A percentile compares a stretch with the other conserved stretches of the same genome.
Evolutionary conservation across 1,140 invertebrate species (phyloP).

Genomic region (Littorina saxatilis): DNA sequence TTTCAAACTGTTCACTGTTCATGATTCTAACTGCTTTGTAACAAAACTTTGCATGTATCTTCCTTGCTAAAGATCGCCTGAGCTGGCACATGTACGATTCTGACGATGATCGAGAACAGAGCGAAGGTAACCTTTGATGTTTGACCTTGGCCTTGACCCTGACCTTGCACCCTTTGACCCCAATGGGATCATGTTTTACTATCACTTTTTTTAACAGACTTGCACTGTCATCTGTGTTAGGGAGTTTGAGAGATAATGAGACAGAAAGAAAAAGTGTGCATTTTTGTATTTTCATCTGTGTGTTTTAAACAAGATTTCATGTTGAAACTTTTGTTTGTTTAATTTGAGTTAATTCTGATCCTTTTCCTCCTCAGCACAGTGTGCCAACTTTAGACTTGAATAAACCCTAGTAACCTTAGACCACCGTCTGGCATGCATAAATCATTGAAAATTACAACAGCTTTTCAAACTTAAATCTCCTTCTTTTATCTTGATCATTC

Average conservation of each 20-base stretch:
- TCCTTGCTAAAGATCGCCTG: slow-evolving; percentile 29
- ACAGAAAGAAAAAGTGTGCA: no score
- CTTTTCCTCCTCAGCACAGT: no score
- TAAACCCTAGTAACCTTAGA: no score
- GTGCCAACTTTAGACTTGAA: no score
- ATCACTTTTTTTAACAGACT: not conserved
- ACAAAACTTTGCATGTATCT: slow-evolving; percentile 30
- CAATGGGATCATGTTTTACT: not conserved
- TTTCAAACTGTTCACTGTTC: not conserved
- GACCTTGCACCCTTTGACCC: slow-evolving; percentile 9
- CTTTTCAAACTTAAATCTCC: no score
- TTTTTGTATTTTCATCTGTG: no score
- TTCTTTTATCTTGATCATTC: no score
- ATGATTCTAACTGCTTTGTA: slow-evolving; percentile 16
- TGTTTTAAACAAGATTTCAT: no score
- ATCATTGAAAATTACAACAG: no score
- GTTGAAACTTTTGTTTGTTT: no score
- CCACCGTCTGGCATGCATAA: no score
- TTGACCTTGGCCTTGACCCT: slow-evolving; percentile 4
- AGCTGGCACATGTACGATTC: slow-evolving; percentile 43
- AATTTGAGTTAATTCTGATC: no score
- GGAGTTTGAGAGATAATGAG: not conserved
- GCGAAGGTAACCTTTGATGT: slow-evolving; percentile 42
- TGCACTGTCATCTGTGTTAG: not conserved
- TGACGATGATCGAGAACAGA: slow-evolving; percentile 37